Evolutionary conservation across 1,140 invertebrate genomes (phyloP), one percentile per base, ranked within the genome.

Genomic region (Drosophila nigrodunni): DNA sequence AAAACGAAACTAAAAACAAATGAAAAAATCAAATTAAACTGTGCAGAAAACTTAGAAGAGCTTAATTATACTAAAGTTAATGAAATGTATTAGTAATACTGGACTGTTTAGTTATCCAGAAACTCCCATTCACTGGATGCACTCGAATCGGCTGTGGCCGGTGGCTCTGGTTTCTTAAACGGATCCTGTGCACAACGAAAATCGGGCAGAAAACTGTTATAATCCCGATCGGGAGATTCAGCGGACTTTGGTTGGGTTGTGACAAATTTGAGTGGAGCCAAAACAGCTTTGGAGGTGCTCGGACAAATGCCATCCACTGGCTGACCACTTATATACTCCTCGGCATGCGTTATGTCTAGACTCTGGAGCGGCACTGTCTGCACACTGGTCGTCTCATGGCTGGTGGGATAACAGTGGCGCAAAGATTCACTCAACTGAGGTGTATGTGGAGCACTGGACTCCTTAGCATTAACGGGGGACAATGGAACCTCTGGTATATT

Each of bases 121-220:
- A 92, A 92, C 60, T 92, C 91, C 91, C 91, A 92, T 72, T 92
- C 91, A 66, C 88, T 92, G 43, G 90, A 92, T 15, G 85, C 85
- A 49, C 74, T 90, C 2, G 91, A 92, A 44, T 87, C 79, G 13
- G 76, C 75, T 44, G 86, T 78, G 3, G 71, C 25, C 5, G 77
- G 80, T 5, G 74, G 54, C 18, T 74, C 59, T 44, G 39, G 55
- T n/a, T 70, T 77, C 41, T 34, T 61, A 7, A 79, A 49, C 0
- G 87, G 87, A 71, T 92, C 87, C 1, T 61, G 50, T 7, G 83
- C 90, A 5, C 61, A 57, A 21, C 81, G 74, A 65, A 92, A 92
- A 66, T 92, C 90, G 18, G 81, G 83, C 10, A 92, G 44, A 74
- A 92, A 92, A 55, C 90, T 92, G 1, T 62, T 73, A 55, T 83